Base-by-base conservation (phyloP, 2,797 vertebrate genomes). In the Odontamblyopus lacepedii region DNA sequence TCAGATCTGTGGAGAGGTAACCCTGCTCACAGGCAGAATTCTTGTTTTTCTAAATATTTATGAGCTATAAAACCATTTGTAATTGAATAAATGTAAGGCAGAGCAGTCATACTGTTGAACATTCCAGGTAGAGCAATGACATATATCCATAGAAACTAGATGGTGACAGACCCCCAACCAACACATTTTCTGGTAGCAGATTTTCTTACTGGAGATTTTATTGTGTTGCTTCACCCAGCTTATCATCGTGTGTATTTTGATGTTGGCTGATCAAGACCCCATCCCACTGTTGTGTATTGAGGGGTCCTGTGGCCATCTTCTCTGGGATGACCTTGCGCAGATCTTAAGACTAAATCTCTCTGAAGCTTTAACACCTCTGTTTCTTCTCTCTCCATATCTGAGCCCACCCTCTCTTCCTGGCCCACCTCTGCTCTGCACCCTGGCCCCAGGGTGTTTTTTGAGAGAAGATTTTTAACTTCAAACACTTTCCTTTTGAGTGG, bases 291-390 rank as follows among this genome's bases (percentile, higher is more conserved):
- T 68, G 8, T 12, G 5, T 71, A 57, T 53, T 69, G 29, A 2
- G 5, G 48, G 51, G 6, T 44, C 48, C 55, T 11, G 3, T 27
- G 41, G 67, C 70, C 74, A 83, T 71, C 69, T 80, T 74, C 77
- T 73, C 78, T 70, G 38, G 35, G 62, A 69, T 76, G 83, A 84
- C 80, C 79, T 67, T 0, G 69, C 72, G 66, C 87, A 86, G 82
- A 82, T 86, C 84, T 85, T 44, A 65, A 67, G 66, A 41, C 69
- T 78, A 77, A 30, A 7, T 61, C 71, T 55, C 32, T 70, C 81
- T 72, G 51, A 67, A 75, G 62, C 30, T 18, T 63, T 74, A 69
- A 75, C 61, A 70, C 60, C 71, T 61, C 65, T 0, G 35, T 35
- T 48, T 68, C 65, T 70, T 79, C 57, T 77, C 68, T 9, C 51